Evolutionary conservation across 2,888 invertebrate species (phyloP), one percentile per base, ranked within the genome.

Genomic region (Vanessa cardui): DNA sequence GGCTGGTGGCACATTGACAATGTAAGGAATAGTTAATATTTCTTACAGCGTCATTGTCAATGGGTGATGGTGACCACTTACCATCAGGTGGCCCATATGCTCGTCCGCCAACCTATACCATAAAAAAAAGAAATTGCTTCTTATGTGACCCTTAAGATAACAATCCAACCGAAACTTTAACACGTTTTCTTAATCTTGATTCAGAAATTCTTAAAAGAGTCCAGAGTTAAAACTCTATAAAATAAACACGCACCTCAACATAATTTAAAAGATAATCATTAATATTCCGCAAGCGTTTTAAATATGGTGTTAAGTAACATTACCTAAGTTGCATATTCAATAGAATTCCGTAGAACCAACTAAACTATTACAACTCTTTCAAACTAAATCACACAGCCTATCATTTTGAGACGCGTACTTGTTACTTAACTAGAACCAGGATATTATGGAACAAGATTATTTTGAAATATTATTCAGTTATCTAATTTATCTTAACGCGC

Each of bases 371-470:
- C 56, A 56, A 56, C 31, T 56, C 39, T 39, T 56, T 56, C 56
- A n/a, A 66, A 54, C 52, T 66, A 65, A 46, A 60, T 66, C 66
- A 39, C 33, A 56, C 45, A 66, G 54, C 46, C 66, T 66, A 66
- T 66, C 61, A 61, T 66, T 61, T 59, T 46, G n/a, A 59, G 59
- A 59, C 45, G 59, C 15, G 8, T 59, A 54, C 44, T 64, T 31
- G 18, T 65, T 66, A 66, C 66, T 66, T 54, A 66, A 65, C 60
- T 6, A 16, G 12, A 44, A 66, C 33, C 66, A 56, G 66, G 66
- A 66, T 60, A 21, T 46, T 59, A 59, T 60, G 46, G 39, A 39
- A 39, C 16, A 21, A 49, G 15, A 49, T n/a, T 21, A 54, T 64
- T 60, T 68, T 68, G 60, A 64, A 64, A 68, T 46, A 49, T 20